A percentile compares a stretch with the other conserved stretches of the same genome.
Conservation (phyloP, 2,113 vertebrate genomes). For the Mugil cephalus region DNA sequence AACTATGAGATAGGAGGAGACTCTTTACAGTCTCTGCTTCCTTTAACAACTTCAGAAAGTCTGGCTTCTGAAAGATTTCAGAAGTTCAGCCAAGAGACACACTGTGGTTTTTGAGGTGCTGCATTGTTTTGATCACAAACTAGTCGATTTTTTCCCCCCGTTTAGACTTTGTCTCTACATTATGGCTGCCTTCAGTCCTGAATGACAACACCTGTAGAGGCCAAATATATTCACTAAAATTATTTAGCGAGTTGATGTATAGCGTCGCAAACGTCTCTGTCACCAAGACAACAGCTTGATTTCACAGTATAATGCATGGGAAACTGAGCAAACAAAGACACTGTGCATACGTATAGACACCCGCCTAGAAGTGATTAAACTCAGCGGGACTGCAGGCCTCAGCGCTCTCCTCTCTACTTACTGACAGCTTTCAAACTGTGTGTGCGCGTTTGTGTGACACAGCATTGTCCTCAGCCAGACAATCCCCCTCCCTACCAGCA, state of each 20-base stretch:
- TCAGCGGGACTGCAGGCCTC: conserved; percentile 60
- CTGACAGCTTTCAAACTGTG: conserved; percentile 51
- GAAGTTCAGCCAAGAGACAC: background rate
- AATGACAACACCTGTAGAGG: background rate
- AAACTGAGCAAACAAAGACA: conserved; percentile 66
- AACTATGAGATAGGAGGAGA: conserved; percentile 22
- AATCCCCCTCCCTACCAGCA: conserved; percentile 32
- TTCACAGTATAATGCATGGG: conserved; percentile 72
- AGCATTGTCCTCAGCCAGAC: conserved; percentile 58
- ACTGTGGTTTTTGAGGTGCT: background rate
- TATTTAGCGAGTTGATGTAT: conserved; percentile 6
- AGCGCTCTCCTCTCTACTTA: conserved; percentile 43
- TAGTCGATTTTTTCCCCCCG: background rate
- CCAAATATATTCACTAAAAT: conserved; percentile 1
- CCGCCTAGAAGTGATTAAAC: conserved; percentile 66
- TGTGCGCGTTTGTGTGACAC: conserved; percentile 25
- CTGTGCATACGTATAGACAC: conserved; percentile 22
- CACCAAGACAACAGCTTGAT: conserved; percentile 68
- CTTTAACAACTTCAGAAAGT: conserved; percentile 20
- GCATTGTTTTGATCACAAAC: background rate
- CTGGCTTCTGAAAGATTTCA: conserved; percentile 14
- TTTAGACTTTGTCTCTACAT: background rate
- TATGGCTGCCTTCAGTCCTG: conserved; percentile 2
- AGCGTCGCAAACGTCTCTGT: conserved; percentile 24
- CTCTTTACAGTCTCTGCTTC: conserved; percentile 22